Evolutionary conservation across 2,888 invertebrate species (phyloP).

Genomic region (Griposia aprilina): DNA sequence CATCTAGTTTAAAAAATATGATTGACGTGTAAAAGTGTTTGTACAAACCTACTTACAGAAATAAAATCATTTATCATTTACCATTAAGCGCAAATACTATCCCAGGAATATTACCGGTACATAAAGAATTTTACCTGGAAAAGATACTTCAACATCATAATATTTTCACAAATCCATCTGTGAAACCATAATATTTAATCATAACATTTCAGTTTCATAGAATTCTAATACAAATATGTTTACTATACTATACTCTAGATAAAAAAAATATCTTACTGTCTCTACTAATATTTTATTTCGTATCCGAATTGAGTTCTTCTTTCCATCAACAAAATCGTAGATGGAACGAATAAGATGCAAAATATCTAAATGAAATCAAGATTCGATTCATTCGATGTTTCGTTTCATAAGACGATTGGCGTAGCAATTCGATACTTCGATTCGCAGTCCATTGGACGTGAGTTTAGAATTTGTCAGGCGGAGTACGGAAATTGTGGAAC

Average conservation of each 20-base stretch:
- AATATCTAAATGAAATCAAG: conserved; percentile 70
- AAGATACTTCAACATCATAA: not conserved
- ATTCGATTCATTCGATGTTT: conserved; percentile 64
- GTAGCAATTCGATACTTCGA: conserved; percentile 66
- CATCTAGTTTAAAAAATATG: too few relatives aligned
- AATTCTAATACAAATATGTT: conserved; percentile 3
- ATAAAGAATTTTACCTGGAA: not conserved
- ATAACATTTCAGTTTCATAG: not conserved
- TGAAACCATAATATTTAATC: not conserved
- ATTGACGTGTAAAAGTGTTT: too few relatives aligned
- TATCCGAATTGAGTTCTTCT: conserved; percentile 44
- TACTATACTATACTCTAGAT: conserved; percentile 1
- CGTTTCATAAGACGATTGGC: conserved; percentile 67
- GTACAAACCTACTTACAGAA: too few relatives aligned
- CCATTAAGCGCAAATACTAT: too few relatives aligned
- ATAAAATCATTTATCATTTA: too few relatives aligned
- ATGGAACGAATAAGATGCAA: conserved; percentile 62
- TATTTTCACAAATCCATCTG: not conserved
- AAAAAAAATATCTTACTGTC: not conserved
- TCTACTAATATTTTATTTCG: conserved; percentile 40
- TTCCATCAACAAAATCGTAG: conserved; percentile 60
- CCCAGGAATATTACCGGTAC: too few relatives aligned
- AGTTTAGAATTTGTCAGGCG: conserved; percentile 69
- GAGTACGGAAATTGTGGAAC: conserved; percentile 34
- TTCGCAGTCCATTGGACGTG: conserved; percentile 66